Evolutionary conservation across 2,888 invertebrate genomes (phyloP).

Genomic region (Drosophila setosimentum): DNA sequence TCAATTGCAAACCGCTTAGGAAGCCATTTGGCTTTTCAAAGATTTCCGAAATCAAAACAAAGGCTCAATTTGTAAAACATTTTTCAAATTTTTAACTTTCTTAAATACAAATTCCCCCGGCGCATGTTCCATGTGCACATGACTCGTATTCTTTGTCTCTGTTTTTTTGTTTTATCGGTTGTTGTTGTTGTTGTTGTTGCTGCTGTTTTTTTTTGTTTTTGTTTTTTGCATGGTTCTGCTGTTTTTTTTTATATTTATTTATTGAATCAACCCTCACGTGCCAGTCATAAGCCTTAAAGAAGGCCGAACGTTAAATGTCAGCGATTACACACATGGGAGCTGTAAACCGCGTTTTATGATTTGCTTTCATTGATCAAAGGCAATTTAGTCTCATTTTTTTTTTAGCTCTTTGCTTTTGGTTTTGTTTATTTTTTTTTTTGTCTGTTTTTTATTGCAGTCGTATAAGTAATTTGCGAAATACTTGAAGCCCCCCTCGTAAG

Average conservation of each 20-base stretch:
- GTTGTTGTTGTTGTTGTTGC: background rate
- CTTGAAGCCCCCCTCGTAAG: conserved; percentile 42
- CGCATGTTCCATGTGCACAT: conserved; percentile 44
- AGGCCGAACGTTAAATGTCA: conserved; percentile 65
- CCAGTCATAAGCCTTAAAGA: conserved; percentile 55
- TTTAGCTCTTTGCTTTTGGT: background rate
- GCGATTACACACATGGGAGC: conserved; percentile 85
- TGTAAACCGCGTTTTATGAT: conserved; percentile 85
- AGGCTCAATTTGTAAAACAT: conserved; percentile 20
- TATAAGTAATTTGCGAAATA: conserved; percentile 33
- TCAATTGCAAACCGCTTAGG: conserved; percentile 16
- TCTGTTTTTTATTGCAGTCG: conserved; percentile 6
- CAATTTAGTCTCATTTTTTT: conserved; percentile 41
- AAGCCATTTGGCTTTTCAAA: conserved; percentile 14
- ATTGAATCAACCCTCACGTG: conserved; percentile 57
- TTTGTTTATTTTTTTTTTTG: background rate
- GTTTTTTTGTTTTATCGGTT: background rate
- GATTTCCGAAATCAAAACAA: conserved; percentile 50
- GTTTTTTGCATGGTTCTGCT: conserved; percentile 1
- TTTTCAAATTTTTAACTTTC: conserved; percentile 34
- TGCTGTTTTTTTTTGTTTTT: conserved; percentile 1
- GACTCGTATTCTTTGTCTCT: conserved; percentile 13
- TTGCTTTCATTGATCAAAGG: conserved; percentile 78
- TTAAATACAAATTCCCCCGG: conserved; percentile 37
- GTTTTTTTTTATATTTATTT: conserved; percentile 8